Evolutionary conservation across 2,888 invertebrate species (phyloP), one percentile per base, ranked within the genome.

Genomic region (Drosophila pegasa): DNA sequence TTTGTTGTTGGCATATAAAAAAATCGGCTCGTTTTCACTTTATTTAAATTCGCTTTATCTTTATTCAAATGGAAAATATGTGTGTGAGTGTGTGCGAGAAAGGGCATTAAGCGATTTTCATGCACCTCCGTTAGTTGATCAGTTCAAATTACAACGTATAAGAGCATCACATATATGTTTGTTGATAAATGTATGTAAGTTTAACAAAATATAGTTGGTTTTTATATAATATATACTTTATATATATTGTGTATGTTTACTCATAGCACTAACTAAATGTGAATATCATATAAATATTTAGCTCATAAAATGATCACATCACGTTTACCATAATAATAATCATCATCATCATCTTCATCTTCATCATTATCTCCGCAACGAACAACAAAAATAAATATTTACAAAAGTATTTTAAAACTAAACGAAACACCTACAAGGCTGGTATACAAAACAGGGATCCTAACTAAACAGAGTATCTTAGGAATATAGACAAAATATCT

Each of bases 301-400:
- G 83, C 71, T 82, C 80, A 73, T 89, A 82, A 75, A 80, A 85
- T 86, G 80, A 86, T 86, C 86, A 86, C 86, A 86, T 86, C 71
- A 87, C 76, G 88, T 87, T 86, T 73, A 81, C 78, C 75, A 84
- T 79, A 79, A 75, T 84, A 71, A 78, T 83, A 67, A 80, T 87
- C 43, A 62, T 71, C 58, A 47, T 81, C 38, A 55, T 72, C 64
- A 48, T 78, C 48, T n/a, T n/a, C n/a, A n/a, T n/a, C n/a, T 18
- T 67, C 54, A 65, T 37, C 37, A 16, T 2, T 37, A 20, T 70
- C 78, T 61, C 57, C 43, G 33, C 43, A 43, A 33, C 55, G 68
- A 77, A 75, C 71, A 80, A 86, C 86, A 89, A 78, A 67, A 87
- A 87, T 87, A 87, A 87, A 89, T 87, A 89, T 87, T 69, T 89